phyloP scores from a whole-genome alignment of 2,888 invertebrate species.

The Cheilosia pagana region DNA sequence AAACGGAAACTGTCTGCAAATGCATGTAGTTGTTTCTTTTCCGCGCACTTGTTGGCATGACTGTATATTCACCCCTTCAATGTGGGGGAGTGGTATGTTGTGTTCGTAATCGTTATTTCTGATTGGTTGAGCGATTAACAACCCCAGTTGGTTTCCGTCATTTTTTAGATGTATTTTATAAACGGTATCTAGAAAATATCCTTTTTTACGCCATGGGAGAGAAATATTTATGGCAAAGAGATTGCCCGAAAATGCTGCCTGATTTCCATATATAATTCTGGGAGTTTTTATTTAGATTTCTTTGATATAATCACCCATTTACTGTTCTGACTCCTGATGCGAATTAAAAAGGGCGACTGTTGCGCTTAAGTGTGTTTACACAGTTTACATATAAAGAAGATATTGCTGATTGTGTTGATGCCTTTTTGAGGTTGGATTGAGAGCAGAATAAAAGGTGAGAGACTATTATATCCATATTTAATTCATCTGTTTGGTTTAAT shows the following conservation, averaged over 20 bases:
- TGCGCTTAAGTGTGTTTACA: constrained; percentile 38
- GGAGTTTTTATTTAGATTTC: neutral
- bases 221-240: constrained; percentile 31
- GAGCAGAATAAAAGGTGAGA: constrained; percentile 25
- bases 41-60: constrained; percentile 38
- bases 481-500: neutral
- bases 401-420: constrained; percentile 29
- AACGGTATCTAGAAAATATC: constrained; percentile 33
- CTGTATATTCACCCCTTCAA: constrained; percentile 30
- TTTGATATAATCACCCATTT: neutral
- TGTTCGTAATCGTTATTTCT: constrained; percentile 56
- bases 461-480: constrained; percentile 6
- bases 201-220: constrained; percentile 14
- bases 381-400: constrained; percentile 1
- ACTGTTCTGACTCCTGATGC: neutral
- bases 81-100: constrained; percentile 68
- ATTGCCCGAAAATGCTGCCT: constrained; percentile 21
- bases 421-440: constrained; percentile 23
- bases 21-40: constrained; percentile 45
- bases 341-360: constrained; percentile 27
- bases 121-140: constrained; percentile 77
- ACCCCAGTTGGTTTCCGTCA: constrained; percentile 76
- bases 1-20: constrained; percentile 48
- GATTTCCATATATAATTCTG: constrained; percentile 4
- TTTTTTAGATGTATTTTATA: constrained; percentile 45